Evolutionary conservation across 2,797 vertebrate genomes (phyloP), one percentile per base, ranked within the genome.

Genomic region (Catostomus latipinnis): DNA sequence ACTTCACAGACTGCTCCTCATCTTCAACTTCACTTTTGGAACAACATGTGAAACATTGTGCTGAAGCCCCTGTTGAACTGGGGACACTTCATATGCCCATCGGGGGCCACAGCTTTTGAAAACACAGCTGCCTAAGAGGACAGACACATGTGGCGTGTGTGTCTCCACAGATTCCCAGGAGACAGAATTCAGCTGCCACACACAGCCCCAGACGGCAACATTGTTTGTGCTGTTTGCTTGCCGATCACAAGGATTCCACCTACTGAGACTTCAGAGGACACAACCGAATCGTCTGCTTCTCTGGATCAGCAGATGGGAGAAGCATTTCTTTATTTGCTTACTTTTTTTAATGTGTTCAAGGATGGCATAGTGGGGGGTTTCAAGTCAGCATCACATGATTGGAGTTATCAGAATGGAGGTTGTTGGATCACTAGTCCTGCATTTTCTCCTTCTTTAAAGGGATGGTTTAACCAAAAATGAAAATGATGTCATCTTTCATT

Each of bases 41-140:
- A 57, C 34, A 11, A 68, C 13, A 46, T 75, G 63, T 69, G 65
- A 65, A 79, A 65, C 50, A 72, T 57, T 58, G 34, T 52, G 56
- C 67, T 46, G 45, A 77, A 76, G 76, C 62, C 70, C 71, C 78
- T 60, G 46, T 70, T 80, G 61, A 74, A 75, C 61, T 8, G 13
- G 49, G 66, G 79, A 80, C 81, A 69, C 81, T 84, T 82, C 84
- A 86, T 89, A 87, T 82, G 87, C 83, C 84, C 86, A 72, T 88
- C 86, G 87, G 89, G 86, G 87, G 90, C 87, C 88, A 87, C 88
- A 81, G 83, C 81, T 80, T 90, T 87, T 86, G 78, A 91, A 92
- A 93, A 93, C 92, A 94, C 92, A 94, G 93, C 93, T 94, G 93
- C 80, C 10, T 78, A 67, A 63, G 81, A 81, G 71, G 81, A 84